phyloP scores from a whole-genome alignment of 1,140 invertebrate species.

The Metaphire vulgaris region DNA sequence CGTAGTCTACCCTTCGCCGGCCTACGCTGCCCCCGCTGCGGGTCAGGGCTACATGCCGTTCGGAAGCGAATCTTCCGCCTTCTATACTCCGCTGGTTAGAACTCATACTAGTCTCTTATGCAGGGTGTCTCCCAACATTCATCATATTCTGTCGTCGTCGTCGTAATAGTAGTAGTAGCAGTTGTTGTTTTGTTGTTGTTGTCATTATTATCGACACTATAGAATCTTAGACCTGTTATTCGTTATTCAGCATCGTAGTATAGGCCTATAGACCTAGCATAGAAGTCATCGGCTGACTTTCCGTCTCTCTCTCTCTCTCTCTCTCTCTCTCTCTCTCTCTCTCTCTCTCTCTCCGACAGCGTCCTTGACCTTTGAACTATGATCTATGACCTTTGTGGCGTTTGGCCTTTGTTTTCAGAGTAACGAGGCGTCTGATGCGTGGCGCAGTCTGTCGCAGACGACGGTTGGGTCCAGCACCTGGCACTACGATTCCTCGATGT shows the following conservation, averaged over 20 bases:
- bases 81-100: conserved; percentile 30
- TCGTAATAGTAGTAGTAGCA: too few species aligned
- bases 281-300: too few species aligned
- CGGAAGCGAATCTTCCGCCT: conserved; percentile 22
- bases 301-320: conserved; percentile 2
- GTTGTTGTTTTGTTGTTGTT: not conserved
- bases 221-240: too few species aligned
- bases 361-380: too few species aligned
- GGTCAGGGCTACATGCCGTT: conserved; percentile 29
- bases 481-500: conserved; percentile 9
- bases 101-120: too few species aligned
- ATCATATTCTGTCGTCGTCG: too few species aligned
- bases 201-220: not conserved
- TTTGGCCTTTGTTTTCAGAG: not conserved
- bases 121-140: too few species aligned
- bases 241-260: too few species aligned
- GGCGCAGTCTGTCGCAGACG: not conserved
- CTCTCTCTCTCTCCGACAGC: not conserved
- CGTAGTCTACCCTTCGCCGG: conserved; percentile 5
- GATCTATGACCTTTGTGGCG: too few species aligned
- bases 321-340: not conserved
- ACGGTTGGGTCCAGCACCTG: not conserved
- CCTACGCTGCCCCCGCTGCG: conserved; percentile 1
- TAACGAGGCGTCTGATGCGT: not conserved
- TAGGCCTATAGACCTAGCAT: too few species aligned